A percentile compares a stretch with the other conserved stretches of the same genome.
Evolutionary conservation across 1,140 invertebrate genomes (phyloP).

Genomic region (Trachelipus rathkii): DNA sequence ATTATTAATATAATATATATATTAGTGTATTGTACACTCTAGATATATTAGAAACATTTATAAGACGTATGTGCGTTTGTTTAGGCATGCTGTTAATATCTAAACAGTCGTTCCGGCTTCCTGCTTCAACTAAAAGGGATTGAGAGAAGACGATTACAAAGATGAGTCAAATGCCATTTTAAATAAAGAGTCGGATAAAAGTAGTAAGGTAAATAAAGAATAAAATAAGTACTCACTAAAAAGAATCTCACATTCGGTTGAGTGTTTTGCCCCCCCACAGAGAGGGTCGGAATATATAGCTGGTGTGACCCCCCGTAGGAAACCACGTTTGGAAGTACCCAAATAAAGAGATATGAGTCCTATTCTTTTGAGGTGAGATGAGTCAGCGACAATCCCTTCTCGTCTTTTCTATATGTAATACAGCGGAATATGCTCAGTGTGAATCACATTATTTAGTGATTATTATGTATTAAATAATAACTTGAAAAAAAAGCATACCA

Average conservation of each 20-base stretch:
- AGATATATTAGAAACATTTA: too few species aligned
- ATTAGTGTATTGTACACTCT: too few species aligned
- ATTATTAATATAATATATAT: too few species aligned
- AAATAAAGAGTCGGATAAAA: neutral
- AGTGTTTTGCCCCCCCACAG: conserved; percentile 3
- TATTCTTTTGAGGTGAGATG: neutral
- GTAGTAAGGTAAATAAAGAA: neutral
- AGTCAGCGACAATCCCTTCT: neutral
- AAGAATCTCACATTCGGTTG: conserved; percentile 1
- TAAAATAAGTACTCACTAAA: neutral
- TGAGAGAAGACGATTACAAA: neutral
- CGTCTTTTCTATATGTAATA: neutral
- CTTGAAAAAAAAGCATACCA: too few species aligned
- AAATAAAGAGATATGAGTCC: neutral
- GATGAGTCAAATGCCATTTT: conserved; percentile 5
- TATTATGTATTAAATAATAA: too few species aligned
- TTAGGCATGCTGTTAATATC: neutral
- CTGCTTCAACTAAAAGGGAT: conserved; percentile 9
- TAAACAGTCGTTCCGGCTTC: conserved; percentile 9
- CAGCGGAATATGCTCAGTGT: too few species aligned
- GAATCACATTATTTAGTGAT: too few species aligned
- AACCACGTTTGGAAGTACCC: neutral
- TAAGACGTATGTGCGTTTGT: too few species aligned
- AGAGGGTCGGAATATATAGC: neutral
- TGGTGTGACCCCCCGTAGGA: neutral